Base-by-base conservation (phyloP, 2,797 vertebrate genomes). In the Tenualosa ilisha region DNA sequence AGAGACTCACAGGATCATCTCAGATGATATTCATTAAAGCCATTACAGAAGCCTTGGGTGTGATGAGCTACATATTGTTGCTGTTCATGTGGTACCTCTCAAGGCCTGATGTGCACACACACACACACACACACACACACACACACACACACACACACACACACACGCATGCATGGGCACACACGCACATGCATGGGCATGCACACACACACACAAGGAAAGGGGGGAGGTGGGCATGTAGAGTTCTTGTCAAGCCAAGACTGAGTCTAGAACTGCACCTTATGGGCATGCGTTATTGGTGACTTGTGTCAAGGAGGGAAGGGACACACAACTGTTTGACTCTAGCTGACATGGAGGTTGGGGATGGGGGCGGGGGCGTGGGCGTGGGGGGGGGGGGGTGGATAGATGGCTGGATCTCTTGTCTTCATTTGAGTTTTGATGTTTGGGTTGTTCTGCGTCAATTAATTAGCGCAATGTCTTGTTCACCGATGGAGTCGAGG, bases 11-110 rank as follows among this genome's bases (percentile, higher is more conserved):
- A 72, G 65, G 26, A 79, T 79, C 37, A 20, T 79, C 72, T 79
- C 37, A 43, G 72, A 79, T 79, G 72, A 79, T 79, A 79, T 79
- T 79, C 72, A 79, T 79, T 79, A 79, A 79, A 79, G 40, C 72
- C 72, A 79, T 79, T 79, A 79, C 40, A 79, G 37, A 40, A 7
- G 72, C 37, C 72, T 22, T 12, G 43, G 72, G 72, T 79, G 72
- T 43, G 65, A 72, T 72, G 72, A 79, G 72, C 9, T 43, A 40
- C 72, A 79, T 79, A 79, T 79, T 79, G 72, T 43, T 46, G 20
- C 37, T 79, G 72, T 46, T 79, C 72, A 46, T 79, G 72, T 46
- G 72, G 6, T 79, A 79, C 37, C 37, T 79, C 72, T 79, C 40
- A 20, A 79, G 26, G 65, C 65, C 72, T 79, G 72, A 72, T 17